Evolutionary conservation across 2,113 vertebrate genomes (phyloP), one percentile per base, ranked within the genome.

Genomic region (Lophotis ruficrista): DNA sequence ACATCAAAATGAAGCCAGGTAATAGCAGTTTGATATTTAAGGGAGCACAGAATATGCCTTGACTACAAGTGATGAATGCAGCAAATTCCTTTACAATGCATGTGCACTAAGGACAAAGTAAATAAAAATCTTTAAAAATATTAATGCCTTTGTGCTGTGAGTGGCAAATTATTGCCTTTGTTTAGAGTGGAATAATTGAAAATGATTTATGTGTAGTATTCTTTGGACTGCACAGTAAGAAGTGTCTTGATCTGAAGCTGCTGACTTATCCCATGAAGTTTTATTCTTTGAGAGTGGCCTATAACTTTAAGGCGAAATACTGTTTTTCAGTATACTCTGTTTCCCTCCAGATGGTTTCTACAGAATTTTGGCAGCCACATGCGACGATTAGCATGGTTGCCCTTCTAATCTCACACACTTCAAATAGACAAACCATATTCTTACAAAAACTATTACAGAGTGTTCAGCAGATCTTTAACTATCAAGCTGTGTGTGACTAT

Each of bases 321-420:
- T 60, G n/a, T 71, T 87, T 89, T 94, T 72, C 61, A 82, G 35
- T 75, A 22, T 60, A 61, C 72, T 83, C 14, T 68, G 64, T 73
- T 93, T 91, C 69, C 94, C 95, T 92, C 83, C 92, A 96, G 88
- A 70, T 71, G 56, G 65, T 75, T 75, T 83, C 58, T 80, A 35
- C 73, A 17, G 53, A 56, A 45, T 87, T 50, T 58, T 95, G 96
- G 89, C 85, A 87, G 66, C 25, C 27, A n/a, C 89, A 60, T 45
- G 71, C 14, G 21, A 72, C 43, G 58, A 90, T 87, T 89, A 95
- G 53, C 83, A 50, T 87, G 89, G 83, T 83, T 79, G 85, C 81
- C 87, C 86, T 89, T 71, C 68, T 83, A 72, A 66, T 87, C 69
- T 80, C 68, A 57, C 35, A 68, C 62, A 38, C 47, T 90, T 87